Base-by-base conservation (phyloP, 1,140 invertebrate genomes). In the Battus philenor region DNA sequence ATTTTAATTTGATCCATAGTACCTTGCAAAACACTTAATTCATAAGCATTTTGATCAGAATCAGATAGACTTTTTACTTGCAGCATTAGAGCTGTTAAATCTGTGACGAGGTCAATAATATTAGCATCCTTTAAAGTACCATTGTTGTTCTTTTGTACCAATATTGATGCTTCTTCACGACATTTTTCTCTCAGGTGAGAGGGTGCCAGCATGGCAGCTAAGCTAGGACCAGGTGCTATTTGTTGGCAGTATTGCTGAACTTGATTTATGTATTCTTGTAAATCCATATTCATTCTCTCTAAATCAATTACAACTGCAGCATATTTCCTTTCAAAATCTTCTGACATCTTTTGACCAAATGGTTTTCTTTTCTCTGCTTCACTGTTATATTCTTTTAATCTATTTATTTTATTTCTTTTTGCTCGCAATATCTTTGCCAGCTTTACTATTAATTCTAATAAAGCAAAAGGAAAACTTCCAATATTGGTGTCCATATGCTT, bases 11-110 rank as follows among this genome's bases (percentile, higher is more conserved):
- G 93, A 60, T 94, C 91, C 79, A 98, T 91, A 13, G 96, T 96
- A 17, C 96, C 96, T 88, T 97, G 93, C 7, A 99, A 87, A 16
- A 98, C 95, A 83, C 96, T 95, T 41, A 97, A 87, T 78, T 98
- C 96, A 84, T 97, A 96, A 2, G 94, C 92, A 85, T 95, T 97
- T 72, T 94, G 90, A 75, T 97, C 94, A 29, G 93, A 94, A 82
- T 96, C 94, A 5, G 94, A 93, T 48, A 99, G 88, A 77, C 92
- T 95, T 91, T 95, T 97, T 0, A 98, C 92, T 89, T 98, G 96
- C 26, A 98, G 86, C 90, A 99, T 92, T 16, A 99, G 85, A 0
- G 96, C 95, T 11, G 95, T 95, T 11, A 99, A 88, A 80, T 96
- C 93, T 31, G 93, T 92, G 3, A 99, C 93, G 27, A 98, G 86